Evolutionary conservation across 2,797 vertebrate species (phyloP).

Genomic region (Momotus momota): DNA sequence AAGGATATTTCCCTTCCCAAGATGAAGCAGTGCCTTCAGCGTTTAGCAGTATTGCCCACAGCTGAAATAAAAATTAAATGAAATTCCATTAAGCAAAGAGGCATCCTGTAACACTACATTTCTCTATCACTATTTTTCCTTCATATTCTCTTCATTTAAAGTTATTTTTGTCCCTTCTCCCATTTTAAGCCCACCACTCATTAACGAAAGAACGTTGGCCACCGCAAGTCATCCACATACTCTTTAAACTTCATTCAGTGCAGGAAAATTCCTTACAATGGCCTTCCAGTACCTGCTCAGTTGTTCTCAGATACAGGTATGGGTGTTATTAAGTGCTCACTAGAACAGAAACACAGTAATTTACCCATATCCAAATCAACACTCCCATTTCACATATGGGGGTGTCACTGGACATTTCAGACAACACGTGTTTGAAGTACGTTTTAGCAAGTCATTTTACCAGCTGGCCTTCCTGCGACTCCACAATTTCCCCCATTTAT

Average conservation of each 20-base stretch:
- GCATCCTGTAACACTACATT: neutral
- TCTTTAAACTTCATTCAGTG: neutral
- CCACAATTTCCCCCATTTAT: neutral
- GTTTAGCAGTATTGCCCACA: neutral
- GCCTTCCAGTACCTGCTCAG: neutral
- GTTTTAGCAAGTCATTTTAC: neutral
- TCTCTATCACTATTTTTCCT: neutral
- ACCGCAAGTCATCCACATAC: neutral
- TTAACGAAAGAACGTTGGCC: neutral
- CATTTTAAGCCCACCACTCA: neutral
- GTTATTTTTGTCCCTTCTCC: neutral
- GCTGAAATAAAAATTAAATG: neutral
- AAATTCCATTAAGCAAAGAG: neutral
- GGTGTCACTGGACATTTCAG: neutral
- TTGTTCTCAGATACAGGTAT: neutral
- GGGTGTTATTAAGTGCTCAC: neutral
- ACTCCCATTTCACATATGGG: neutral
- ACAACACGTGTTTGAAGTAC: neutral
- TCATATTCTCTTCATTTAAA: neutral
- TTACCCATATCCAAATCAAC: neutral
- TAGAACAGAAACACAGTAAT: neutral
- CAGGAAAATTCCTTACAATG: neutral
- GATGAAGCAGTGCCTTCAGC: neutral
- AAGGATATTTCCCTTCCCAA: neutral
- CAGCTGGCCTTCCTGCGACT: neutral